These are phyloP conservation scores for Callionymus lyra DNA, from an alignment of 2,113 vertebrate species.

Conservation along the genomic window DNA sequence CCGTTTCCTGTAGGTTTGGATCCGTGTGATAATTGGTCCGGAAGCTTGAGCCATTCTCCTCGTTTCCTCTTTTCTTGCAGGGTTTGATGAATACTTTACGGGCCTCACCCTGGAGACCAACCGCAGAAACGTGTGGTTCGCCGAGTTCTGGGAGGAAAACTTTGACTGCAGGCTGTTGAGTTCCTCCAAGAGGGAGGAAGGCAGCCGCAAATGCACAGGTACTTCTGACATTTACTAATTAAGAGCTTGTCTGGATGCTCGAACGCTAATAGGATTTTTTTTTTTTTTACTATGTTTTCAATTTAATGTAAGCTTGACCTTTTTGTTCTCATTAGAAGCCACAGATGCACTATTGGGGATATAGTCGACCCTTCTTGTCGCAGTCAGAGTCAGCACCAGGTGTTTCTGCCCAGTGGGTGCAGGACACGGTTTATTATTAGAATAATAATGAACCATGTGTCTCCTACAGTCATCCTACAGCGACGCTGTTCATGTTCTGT, in stretches of 20 bases:
- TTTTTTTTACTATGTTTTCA: no score
- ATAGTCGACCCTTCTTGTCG: conserved; percentile 4
- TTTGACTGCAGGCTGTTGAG: conserved; percentile 66
- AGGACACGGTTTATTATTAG: conserved; percentile 49
- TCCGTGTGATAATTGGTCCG: conserved; percentile 39
- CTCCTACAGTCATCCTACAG: conserved; percentile 25
- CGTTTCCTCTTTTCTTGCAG: conserved; percentile 33
- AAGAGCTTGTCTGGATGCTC: neutral
- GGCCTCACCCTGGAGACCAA: conserved; percentile 68
- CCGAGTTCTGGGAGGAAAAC: conserved; percentile 70
- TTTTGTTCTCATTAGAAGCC: conserved; percentile 22
- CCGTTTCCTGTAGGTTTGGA: conserved; percentile 43
- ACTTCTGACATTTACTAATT: conserved; percentile 10
- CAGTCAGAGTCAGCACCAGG: conserved; percentile 37
- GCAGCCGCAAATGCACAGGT: conserved; percentile 68
- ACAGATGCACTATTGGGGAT: conserved; percentile 14
- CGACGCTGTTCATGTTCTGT: conserved; percentile 35
- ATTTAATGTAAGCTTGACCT: conserved; percentile 12
- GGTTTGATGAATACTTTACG: conserved; percentile 67
- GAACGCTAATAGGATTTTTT: conserved; percentile 8
- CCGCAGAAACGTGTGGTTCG: conserved; percentile 69
- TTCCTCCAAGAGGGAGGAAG: conserved; percentile 62
- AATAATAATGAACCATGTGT: conserved; percentile 34
- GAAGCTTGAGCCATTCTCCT: conserved; percentile 38
- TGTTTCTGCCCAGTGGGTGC: conserved; percentile 34